Evolutionary conservation across 1,140 invertebrate species (phyloP).

Genomic region (Pogonus chalceus): DNA sequence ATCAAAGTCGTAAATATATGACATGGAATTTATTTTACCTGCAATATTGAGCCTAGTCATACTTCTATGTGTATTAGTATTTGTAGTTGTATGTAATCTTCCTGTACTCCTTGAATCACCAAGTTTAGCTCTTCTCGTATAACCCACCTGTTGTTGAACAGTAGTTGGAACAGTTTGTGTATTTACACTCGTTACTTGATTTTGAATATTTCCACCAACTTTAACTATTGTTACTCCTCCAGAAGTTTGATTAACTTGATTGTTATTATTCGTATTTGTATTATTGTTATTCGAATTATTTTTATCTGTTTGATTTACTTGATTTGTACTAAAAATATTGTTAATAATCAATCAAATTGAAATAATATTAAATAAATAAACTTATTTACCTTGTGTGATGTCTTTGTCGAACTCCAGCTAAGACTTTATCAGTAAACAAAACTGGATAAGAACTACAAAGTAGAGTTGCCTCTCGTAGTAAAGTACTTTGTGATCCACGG

Average conservation of each 20-base stretch:
- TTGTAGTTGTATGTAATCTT: conserved; percentile 52
- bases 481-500: conserved; percentile 52
- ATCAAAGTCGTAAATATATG: no score
- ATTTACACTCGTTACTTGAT: conserved; percentile 6
- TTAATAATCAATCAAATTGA: no score
- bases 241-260: conserved; percentile 56
- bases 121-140: conserved; percentile 49
- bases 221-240: conserved; percentile 67
- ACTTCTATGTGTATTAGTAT: conserved; percentile 55
- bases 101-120: conserved; percentile 60
- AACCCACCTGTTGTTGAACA: conserved; percentile 37
- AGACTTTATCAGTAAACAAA: conserved; percentile 64
- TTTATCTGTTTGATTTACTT: conserved; percentile 23
- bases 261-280: conserved; percentile 24
- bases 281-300: conserved; percentile 16
- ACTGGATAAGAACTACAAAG: conserved; percentile 66
- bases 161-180: conserved; percentile 19
- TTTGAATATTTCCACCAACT: conserved; percentile 42
- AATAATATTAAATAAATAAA: neutral
- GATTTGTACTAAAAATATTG: conserved; percentile 29
- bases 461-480: conserved; percentile 65
- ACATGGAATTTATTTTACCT: conserved; percentile 30
- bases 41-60: conserved; percentile 64
- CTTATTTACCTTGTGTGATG: conserved; percentile 39
- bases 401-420: conserved; percentile 56